phyloP scores from a whole-genome alignment of 2,113 vertebrate species.

The Crypturellus undulatus region DNA sequence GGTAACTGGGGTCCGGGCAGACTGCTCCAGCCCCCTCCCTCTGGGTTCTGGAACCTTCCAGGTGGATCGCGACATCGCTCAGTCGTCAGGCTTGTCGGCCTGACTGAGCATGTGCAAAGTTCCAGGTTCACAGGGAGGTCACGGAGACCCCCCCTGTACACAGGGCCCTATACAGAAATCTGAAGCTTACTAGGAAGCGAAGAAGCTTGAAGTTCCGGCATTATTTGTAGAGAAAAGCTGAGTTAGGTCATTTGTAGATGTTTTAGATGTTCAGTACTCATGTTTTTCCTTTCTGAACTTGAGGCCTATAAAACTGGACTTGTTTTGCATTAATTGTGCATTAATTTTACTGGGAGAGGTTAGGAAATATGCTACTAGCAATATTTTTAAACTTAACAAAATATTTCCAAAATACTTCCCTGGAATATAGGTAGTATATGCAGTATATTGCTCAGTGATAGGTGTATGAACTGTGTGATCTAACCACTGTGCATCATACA shows the following conservation, averaged over 20 bases:
- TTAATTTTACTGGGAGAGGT: background rate
- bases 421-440: background rate
- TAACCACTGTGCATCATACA: too few species aligned
- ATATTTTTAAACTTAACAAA: background rate
- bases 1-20: too few species aligned
- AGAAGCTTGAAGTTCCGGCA: background rate
- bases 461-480: background rate
- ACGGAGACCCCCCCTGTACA: background rate
- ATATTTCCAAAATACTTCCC: background rate
- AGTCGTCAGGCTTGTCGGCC: too few species aligned
- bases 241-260: background rate
- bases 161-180: background rate
- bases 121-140: too few species aligned
- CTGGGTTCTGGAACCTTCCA: too few species aligned
- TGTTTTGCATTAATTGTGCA: too few species aligned
- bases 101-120: too few species aligned
- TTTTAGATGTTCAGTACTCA: background rate
- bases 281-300: background rate
- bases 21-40: too few species aligned
- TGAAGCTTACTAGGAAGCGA: background rate
- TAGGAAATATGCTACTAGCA: background rate
- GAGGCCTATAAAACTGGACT: background rate
- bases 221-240: background rate
- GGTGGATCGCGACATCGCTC: too few species aligned
- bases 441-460: rapidly evolving